These are phyloP conservation scores for Priocnemis perturbator DNA, from an alignment of 2,888 invertebrate genomes.

Conservation along the genomic window DNA sequence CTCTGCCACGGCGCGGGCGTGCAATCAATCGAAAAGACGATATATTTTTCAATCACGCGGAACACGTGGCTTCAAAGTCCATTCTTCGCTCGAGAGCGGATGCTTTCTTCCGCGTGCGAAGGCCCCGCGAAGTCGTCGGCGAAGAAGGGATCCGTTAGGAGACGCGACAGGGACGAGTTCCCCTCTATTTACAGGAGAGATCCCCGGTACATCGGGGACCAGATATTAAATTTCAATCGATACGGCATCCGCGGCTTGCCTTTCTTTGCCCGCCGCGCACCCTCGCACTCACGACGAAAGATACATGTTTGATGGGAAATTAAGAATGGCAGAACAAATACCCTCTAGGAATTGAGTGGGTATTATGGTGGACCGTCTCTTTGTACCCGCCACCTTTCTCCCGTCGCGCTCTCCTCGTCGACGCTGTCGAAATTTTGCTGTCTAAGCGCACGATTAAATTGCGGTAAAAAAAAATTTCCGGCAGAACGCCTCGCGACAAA, in stretches of 20 bases:
- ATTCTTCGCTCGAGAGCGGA: slow-evolving; percentile 27
- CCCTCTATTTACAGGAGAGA: slow-evolving; percentile 68
- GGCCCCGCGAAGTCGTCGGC: slow-evolving; percentile 23
- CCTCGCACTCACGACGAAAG: slow-evolving; percentile 44
- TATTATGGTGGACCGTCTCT: slow-evolving; percentile 33
- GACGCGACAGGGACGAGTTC: slow-evolving; percentile 40
- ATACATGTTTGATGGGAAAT: slow-evolving; percentile 61
- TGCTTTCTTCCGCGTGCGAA: slow-evolving; percentile 23
- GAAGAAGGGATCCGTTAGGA: slow-evolving; percentile 36
- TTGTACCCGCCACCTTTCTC: slow-evolving; percentile 25
- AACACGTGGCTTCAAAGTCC: slow-evolving; percentile 19
- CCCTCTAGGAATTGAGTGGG: slow-evolving; percentile 19
- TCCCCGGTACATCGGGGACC: slow-evolving; percentile 57
- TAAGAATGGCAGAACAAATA: slow-evolving; percentile 55
- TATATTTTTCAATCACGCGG: slow-evolving; percentile 5
- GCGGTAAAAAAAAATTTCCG: too few species aligned
- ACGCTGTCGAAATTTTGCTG: too few species aligned
- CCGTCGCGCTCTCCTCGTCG: slow-evolving; percentile 22
- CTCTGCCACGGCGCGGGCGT: not conserved
- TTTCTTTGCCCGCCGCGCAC: slow-evolving; percentile 54
- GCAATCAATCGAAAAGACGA: slow-evolving; percentile 5
- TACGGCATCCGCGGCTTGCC: slow-evolving; percentile 58
- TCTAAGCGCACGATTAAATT: too few species aligned
- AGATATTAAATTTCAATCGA: slow-evolving; percentile 74
- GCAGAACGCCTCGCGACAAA: too few species aligned